A percentile compares a stretch with the other conserved stretches of the same genome.
These are phyloP conservation scores for Lagenorhynchus albirostris DNA, from an alignment of 2,113 vertebrate genomes.

Conservation along the genomic window DNA sequence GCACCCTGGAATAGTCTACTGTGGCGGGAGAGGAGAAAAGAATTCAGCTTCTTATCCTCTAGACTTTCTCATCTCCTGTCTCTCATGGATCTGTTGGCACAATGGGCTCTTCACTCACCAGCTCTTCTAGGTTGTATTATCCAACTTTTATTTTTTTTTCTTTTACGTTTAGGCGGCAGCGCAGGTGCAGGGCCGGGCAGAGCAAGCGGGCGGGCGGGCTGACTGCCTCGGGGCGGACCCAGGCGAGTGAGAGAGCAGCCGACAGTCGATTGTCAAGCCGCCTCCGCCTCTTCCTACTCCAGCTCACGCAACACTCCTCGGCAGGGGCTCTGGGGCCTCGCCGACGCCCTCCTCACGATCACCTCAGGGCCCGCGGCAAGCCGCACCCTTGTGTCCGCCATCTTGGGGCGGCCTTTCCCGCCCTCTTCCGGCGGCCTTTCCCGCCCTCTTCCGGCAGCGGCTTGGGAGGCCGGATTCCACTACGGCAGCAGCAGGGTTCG, in stretches of 20 bases:
- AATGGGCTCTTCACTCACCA: not conserved
- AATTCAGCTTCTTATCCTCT: not conserved
- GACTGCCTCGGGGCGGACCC: no score
- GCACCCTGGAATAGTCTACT: not conserved
- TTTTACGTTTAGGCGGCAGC: not conserved
- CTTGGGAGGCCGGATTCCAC: not conserved
- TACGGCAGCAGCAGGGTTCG: not conserved
- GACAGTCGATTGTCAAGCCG: not conserved
- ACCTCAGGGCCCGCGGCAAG: not conserved
- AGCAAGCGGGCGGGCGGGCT: no score
- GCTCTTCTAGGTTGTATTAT: not conserved
- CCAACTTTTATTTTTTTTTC: not conserved
- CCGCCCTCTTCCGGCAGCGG: no score
- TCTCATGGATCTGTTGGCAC: not conserved
- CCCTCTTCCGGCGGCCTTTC: not conserved
- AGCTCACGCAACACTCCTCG: no score
- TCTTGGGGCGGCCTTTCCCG: not conserved
- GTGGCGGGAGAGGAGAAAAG: not conserved
- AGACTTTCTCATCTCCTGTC: not conserved
- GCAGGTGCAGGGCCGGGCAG: not conserved
- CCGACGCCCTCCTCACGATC: not conserved
- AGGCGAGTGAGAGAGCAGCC: no score
- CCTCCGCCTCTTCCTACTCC: not conserved
- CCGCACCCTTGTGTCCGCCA: fast-evolving
- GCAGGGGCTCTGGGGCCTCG: not conserved